A percentile compares a stretch with the other conserved stretches of the same genome.
Evolutionary conservation across 2,888 invertebrate species (phyloP).

Genomic region (Rhabditoides inermis): DNA sequence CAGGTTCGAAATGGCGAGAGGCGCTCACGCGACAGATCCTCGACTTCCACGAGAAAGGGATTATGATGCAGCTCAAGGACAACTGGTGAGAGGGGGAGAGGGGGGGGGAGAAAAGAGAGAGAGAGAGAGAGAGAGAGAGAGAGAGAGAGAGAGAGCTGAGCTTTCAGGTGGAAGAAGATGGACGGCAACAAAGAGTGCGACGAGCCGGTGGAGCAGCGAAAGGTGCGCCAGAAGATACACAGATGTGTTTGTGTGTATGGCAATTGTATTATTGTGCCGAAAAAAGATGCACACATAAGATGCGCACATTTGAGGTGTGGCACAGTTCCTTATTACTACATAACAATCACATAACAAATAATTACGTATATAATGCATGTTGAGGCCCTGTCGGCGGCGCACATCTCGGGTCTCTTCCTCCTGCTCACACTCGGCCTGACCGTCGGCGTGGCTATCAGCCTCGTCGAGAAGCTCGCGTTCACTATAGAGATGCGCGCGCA

Average conservation of each 20-base stretch:
- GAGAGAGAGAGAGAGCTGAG: neutral
- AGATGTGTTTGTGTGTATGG: neutral
- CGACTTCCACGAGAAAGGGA: slow-evolving; percentile 83
- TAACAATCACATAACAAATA: too few species aligned
- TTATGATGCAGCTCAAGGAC: slow-evolving; percentile 65
- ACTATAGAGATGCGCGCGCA: too few species aligned
- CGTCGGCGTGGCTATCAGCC: too few species aligned
- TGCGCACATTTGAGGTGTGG: slow-evolving; percentile 25
- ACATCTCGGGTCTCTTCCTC: slow-evolving; percentile 84
- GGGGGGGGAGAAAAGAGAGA: too few species aligned
- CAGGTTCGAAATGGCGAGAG: slow-evolving; percentile 85
- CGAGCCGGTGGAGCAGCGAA: too few species aligned
- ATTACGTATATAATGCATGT: too few species aligned
- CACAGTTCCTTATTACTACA: too few species aligned
- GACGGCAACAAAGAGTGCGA: too few species aligned
- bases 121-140: neutral
- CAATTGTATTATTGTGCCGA: slow-evolving; percentile 12
- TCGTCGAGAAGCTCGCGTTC: too few species aligned
- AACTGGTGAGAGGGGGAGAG: slow-evolving; percentile 99
- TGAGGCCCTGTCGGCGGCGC: slow-evolving; percentile 62
- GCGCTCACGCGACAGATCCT: slow-evolving; percentile 85
- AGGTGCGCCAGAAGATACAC: too few species aligned
- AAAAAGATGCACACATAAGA: slow-evolving; percentile 22
- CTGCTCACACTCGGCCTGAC: slow-evolving; percentile 88
- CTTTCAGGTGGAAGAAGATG: neutral